Evolutionary conservation across 2,113 vertebrate genomes (phyloP).

Genomic region (human): GRCh38 chr13:100602501-100603000

Average conservation of each 20-base stretch:
- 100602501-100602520: not conserved
- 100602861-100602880: not conserved
- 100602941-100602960: slow-evolving; percentile 4
- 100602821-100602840: not conserved
- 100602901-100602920: not conserved
- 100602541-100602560: not conserved
- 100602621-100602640: not conserved
- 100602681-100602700: not conserved
- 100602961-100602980: not conserved
- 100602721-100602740: not conserved
- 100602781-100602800: not conserved
- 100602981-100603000: not conserved
- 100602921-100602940: not conserved
- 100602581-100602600: not conserved
- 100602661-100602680: not conserved
- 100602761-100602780: not conserved
- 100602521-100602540: not conserved
- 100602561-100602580: not conserved
- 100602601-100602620: not conserved
- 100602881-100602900: not conserved
- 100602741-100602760: not conserved
- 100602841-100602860: not conserved
- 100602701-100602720: not conserved
- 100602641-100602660: not conserved
- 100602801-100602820: not conserved